Conservation (phyloP, 2,113 vertebrate species). For the Meleagris gallopavo region DNA sequence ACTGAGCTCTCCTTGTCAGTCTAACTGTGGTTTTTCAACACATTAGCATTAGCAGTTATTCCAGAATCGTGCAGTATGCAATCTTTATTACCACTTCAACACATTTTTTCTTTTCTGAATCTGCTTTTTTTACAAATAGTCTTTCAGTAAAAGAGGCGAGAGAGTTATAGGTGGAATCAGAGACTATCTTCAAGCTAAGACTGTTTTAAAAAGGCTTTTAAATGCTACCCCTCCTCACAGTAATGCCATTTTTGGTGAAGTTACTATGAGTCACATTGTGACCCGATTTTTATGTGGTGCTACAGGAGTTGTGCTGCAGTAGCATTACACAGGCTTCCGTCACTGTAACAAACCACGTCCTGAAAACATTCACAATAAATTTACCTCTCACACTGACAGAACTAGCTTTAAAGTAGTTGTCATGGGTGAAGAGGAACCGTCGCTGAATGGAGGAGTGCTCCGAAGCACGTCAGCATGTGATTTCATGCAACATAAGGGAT, state of each 20-base stretch:
- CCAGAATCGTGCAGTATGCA: background rate
- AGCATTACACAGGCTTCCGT: background rate
- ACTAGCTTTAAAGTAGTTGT: background rate
- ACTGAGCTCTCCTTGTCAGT: background rate
- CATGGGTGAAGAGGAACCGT: background rate
- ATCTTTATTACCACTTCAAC: background rate
- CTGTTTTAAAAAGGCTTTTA: background rate
- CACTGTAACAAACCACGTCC: background rate
- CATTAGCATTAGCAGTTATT: background rate
- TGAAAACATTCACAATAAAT: background rate
- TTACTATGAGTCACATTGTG: background rate
- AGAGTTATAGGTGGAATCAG: background rate
- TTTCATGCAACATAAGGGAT: background rate
- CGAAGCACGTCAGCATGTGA: background rate
- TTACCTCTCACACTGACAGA: background rate
- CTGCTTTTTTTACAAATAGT: no score
- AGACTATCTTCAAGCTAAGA: background rate
- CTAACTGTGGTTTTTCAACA: background rate
- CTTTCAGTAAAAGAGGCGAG: background rate
- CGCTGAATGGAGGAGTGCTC: background rate
- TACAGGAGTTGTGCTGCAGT: background rate
- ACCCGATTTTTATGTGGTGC: background rate
- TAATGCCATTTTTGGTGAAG: background rate
- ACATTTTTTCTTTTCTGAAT: background rate
- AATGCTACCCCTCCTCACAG: background rate